phyloP scores from a whole-genome alignment of 2,888 invertebrate species.

The Polydrusus tereticollis region DNA sequence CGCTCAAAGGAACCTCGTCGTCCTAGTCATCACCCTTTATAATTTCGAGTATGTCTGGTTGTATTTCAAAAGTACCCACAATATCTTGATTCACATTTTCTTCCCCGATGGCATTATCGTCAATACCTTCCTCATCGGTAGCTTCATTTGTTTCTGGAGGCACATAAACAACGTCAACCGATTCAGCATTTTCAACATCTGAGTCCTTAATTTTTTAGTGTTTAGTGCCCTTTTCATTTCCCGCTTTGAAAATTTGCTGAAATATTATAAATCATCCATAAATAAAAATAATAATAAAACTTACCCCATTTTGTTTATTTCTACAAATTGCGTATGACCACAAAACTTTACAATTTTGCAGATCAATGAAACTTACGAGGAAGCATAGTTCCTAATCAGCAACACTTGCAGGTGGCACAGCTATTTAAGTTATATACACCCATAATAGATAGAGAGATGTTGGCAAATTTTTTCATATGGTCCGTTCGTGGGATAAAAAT shows the following conservation, averaged over 20 bases:
- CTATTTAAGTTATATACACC: too few relatives aligned
- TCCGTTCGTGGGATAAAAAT: too few relatives aligned
- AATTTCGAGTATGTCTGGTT: slow-evolving; percentile 3
- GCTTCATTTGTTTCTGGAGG: slow-evolving; percentile 39
- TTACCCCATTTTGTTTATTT: not conserved
- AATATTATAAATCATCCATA: slow-evolving; percentile 15
- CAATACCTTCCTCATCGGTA: slow-evolving; percentile 36
- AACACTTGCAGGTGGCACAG: too few relatives aligned
- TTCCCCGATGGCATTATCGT: slow-evolving; percentile 35
- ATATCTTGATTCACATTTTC: slow-evolving; percentile 33
- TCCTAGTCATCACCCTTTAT: slow-evolving; percentile 20
- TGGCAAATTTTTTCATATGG: too few relatives aligned
- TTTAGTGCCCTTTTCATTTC: slow-evolving; percentile 36
- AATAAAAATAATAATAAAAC: not conserved
- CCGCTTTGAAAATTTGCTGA: slow-evolving; percentile 26
- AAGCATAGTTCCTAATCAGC: too few relatives aligned
- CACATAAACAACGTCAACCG: slow-evolving; percentile 40
- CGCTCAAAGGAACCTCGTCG: slow-evolving; percentile 35
- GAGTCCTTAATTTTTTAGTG: slow-evolving; percentile 12
- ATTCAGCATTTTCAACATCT: slow-evolving; percentile 22
- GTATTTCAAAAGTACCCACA: slow-evolving; percentile 40
- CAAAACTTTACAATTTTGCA: not conserved
- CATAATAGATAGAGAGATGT: too few relatives aligned
- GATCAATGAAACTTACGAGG: not conserved
- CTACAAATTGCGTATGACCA: not conserved